phyloP scores from a whole-genome alignment of 2,113 vertebrate genomes.

The Atherinomorus stipes region DNA sequence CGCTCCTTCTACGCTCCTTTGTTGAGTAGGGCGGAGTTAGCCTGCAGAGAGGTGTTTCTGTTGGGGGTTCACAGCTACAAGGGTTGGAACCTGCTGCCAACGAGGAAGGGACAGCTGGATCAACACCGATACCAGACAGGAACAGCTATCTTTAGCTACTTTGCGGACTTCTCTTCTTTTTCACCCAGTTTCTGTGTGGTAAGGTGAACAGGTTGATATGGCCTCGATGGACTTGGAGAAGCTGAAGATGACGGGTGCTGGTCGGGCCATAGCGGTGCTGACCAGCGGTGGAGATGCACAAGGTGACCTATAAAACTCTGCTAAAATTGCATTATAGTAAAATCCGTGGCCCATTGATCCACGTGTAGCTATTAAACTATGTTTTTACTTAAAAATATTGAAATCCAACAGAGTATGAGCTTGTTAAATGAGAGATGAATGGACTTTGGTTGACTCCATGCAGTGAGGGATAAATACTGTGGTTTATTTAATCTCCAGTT shows the following conservation, averaged over 20 bases:
- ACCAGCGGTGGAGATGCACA: constrained; percentile 97
- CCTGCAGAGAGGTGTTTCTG: neutral
- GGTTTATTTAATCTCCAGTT: neutral
- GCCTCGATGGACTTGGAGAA: constrained; percentile 83
- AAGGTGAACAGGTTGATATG: constrained; percentile 61
- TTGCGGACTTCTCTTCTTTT: neutral
- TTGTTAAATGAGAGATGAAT: neutral
- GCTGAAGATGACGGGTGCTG: constrained; percentile 88
- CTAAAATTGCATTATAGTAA: accelerated
- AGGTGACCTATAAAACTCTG: constrained; percentile 82
- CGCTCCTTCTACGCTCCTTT: neutral
- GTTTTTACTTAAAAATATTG: neutral
- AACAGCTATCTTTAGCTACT: neutral
- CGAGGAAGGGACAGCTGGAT: constrained; percentile 46
- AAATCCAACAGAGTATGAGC: neutral
- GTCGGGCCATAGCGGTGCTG: constrained; percentile 90
- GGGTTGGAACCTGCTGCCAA: constrained; percentile 16
- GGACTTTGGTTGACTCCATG: neutral
- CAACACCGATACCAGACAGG: neutral
- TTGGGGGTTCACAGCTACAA: neutral
- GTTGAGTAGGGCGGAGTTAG: constrained; percentile 47
- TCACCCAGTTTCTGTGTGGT: neutral
- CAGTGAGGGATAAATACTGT: neutral
- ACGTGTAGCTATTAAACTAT: accelerated
- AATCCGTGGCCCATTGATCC: neutral